phyloP scores from a whole-genome alignment of 1,140 invertebrate genomes.

The Rhopalosiphum padi region DNA sequence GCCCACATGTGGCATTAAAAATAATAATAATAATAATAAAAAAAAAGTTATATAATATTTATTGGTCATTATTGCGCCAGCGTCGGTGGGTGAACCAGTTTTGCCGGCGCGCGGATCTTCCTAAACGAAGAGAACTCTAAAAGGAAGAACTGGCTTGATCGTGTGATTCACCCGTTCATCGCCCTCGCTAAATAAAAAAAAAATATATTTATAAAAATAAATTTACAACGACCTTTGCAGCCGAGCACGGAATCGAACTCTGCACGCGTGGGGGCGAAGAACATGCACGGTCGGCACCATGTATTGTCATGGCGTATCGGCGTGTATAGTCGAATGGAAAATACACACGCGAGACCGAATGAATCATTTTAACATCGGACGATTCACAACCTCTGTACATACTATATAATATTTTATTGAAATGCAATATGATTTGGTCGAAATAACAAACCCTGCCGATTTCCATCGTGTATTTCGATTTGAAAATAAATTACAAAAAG shows the following conservation, averaged over 20 bases:
- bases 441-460: background rate
- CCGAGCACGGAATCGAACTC: background rate
- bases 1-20: constrained; percentile 5
- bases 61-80: constrained; percentile 4
- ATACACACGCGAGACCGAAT: background rate
- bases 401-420: background rate
- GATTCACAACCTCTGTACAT: background rate
- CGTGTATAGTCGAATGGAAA: background rate
- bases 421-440: background rate
- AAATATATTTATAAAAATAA: background rate
- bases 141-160: constrained; percentile 1
- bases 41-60: constrained; percentile 18
- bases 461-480: background rate
- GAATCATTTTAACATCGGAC: background rate
- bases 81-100: constrained; percentile 51
- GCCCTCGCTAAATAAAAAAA: constrained; percentile 26
- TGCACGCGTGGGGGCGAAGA: background rate
- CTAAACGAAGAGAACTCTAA: constrained; percentile 4
- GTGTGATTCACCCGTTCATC: constrained; percentile 45
- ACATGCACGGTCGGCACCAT: background rate
- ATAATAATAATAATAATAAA: background rate
- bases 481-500: background rate
- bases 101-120: constrained; percentile 1
- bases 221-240: constrained; percentile 26
- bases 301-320: background rate